These are phyloP conservation scores for Amyelois transitella DNA, from an alignment of 1,140 invertebrate genomes.

Conservation along the genomic window DNA sequence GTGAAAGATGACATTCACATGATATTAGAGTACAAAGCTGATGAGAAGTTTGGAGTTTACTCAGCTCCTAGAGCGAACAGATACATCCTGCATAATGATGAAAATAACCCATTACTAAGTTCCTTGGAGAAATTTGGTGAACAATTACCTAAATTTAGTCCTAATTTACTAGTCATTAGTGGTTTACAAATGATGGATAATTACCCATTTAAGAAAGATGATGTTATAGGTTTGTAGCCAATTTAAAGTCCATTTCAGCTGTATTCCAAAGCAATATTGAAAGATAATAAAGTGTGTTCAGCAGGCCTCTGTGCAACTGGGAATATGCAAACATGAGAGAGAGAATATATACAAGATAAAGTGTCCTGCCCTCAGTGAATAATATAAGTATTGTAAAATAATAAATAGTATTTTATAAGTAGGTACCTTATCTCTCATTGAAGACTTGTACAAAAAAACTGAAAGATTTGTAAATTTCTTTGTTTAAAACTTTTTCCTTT, in stretches of 20 bases:
- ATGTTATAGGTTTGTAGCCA: conserved; percentile 36
- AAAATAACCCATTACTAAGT: conserved; percentile 85
- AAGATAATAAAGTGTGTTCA: too few species aligned
- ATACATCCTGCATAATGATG: conserved; percentile 91
- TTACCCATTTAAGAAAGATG: conserved; percentile 82
- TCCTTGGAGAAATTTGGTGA: conserved; percentile 83
- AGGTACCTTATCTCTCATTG: too few species aligned
- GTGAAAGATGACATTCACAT: conserved; percentile 87
- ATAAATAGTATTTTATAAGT: neutral
- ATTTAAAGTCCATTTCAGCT: too few species aligned
- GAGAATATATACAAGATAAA: too few species aligned
- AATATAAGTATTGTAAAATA: conserved; percentile 1
- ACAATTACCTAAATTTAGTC: conserved; percentile 78
- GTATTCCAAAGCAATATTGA: too few species aligned
- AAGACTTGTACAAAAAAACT: too few species aligned
- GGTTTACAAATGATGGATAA: conserved; percentile 95
- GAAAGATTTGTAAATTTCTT: too few species aligned
- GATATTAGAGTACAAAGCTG: conserved; percentile 82
- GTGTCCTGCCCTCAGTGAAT: too few species aligned
- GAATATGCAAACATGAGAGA: too few species aligned
- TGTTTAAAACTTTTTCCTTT: too few species aligned
- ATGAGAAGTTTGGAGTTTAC: conserved; percentile 84
- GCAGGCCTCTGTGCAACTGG: too few species aligned
- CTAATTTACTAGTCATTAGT: conserved; percentile 86
- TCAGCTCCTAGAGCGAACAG: conserved; percentile 87